Percentiles rank a stretch among this genome's conserved stretches.
Conservation (phyloP, 2,797 vertebrate species). For the Otus scops region DNA sequence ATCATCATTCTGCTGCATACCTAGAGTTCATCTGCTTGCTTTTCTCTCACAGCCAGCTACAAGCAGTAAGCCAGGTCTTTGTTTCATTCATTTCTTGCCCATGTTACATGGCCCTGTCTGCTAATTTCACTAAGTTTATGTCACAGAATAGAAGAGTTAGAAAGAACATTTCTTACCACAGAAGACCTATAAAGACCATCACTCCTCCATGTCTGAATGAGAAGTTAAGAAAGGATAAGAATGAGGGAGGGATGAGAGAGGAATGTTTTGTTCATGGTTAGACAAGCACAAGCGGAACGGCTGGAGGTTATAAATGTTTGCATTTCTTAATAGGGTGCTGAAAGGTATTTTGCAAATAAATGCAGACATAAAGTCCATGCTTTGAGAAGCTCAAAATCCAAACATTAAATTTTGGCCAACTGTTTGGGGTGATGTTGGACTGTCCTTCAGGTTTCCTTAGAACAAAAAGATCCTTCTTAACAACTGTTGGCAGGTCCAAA, state of each 20-base stretch:
- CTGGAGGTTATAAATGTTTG: not conserved
- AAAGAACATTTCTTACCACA: not conserved
- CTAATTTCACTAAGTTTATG: not conserved
- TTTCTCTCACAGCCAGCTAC: not conserved
- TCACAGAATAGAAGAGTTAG: not conserved
- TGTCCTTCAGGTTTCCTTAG: not conserved
- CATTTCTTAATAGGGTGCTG: not conserved
- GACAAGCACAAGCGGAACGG: not conserved
- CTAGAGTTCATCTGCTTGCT: not conserved
- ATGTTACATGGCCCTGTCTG: not conserved
- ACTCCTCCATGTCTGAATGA: not conserved
- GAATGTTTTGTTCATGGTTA: not conserved
- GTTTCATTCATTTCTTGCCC: not conserved
- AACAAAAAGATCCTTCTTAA: not conserved
- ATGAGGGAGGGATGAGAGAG: not conserved
- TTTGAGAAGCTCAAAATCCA: not conserved
- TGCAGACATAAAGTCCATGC: not conserved
- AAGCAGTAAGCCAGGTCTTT: not conserved
- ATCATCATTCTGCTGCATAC: not conserved
- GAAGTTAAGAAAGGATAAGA: not conserved
- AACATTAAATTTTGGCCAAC: not conserved
- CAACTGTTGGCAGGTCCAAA: not conserved
- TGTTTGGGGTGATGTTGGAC: rapidly evolving
- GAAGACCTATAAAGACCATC: not conserved
- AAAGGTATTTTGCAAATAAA: conserved; percentile 16